Percentiles rank a stretch among this genome's conserved stretches.
phyloP scores from a whole-genome alignment of 2,888 invertebrate species.

The Alloscopus bannaensis region DNA sequence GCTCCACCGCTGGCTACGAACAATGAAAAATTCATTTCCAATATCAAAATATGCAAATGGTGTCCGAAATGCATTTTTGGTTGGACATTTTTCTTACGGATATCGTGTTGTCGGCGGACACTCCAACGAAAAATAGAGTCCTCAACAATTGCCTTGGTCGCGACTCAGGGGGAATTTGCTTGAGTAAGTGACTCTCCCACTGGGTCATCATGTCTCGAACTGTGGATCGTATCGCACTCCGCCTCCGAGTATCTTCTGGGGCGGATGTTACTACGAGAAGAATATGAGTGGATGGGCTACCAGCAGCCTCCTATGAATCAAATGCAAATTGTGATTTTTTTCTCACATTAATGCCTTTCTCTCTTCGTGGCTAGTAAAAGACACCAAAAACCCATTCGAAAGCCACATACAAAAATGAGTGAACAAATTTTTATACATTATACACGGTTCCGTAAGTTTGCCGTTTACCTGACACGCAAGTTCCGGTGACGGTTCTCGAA shows the following conservation, averaged over 20 bases:
- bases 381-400: too few relatives aligned
- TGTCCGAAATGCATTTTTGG: constrained; percentile 37
- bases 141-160: constrained; percentile 33
- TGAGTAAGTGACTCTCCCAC: constrained; percentile 32
- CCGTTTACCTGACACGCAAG: constrained; percentile 31
- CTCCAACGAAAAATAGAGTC: constrained; percentile 58
- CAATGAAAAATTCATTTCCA: not conserved
- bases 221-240: constrained; percentile 60
- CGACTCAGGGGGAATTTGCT: not conserved
- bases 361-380: too few relatives aligned
- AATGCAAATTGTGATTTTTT: not conserved
- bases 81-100: too few relatives aligned
- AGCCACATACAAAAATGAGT: too few relatives aligned
- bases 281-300: constrained; percentile 38
- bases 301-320: constrained; percentile 18
- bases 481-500: constrained; percentile 49
- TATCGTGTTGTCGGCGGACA: not conserved
- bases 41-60: not conserved
- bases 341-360: too few relatives aligned
- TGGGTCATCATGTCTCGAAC: constrained; percentile 26
- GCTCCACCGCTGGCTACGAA: constrained; percentile 53
- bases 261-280: constrained; percentile 67
- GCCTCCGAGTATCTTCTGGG: constrained; percentile 61
- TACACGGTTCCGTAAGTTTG: not conserved
- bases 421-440: too few relatives aligned